phyloP scores from a whole-genome alignment of 2,888 invertebrate species.

The Diaperis boleti region DNA sequence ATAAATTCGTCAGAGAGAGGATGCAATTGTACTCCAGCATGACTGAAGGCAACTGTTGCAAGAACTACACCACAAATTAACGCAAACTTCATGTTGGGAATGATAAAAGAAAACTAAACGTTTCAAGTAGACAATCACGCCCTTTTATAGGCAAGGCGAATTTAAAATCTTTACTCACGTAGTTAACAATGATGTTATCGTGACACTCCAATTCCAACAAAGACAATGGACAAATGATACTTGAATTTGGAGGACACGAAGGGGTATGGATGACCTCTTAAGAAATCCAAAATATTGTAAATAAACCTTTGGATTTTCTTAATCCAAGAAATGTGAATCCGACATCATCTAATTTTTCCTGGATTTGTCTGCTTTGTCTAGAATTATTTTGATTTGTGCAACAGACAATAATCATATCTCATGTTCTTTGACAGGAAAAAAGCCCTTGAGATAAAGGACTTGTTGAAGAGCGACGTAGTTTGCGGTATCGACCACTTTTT shows the following conservation, averaged over 20 bases:
- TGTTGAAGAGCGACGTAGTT: no score
- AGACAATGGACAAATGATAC: background rate
- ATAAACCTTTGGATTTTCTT: no score
- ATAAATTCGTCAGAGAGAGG: constrained; percentile 80
- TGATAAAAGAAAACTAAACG: constrained; percentile 3
- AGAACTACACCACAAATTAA: constrained; percentile 15
- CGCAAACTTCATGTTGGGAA: constrained; percentile 27
- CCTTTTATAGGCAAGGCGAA: background rate
- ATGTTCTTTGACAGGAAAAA: no score
- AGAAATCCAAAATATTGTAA: no score
- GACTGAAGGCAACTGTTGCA: constrained; percentile 8
- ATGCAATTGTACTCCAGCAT: constrained; percentile 54
- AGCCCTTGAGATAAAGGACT: no score
- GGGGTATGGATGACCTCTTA: background rate
- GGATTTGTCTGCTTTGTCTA: no score
- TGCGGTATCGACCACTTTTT: no score
- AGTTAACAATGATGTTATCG: background rate
- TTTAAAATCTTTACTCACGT: background rate
- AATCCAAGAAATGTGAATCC: no score
- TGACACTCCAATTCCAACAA: background rate
- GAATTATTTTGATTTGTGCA: no score
- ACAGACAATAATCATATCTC: no score
- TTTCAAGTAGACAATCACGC: background rate
- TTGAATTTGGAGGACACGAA: no score
- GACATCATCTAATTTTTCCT: no score